A percentile compares a stretch with the other conserved stretches of the same genome.
phyloP scores from a whole-genome alignment of 2,113 vertebrate genomes.

The Gobiocypris rarus region DNA sequence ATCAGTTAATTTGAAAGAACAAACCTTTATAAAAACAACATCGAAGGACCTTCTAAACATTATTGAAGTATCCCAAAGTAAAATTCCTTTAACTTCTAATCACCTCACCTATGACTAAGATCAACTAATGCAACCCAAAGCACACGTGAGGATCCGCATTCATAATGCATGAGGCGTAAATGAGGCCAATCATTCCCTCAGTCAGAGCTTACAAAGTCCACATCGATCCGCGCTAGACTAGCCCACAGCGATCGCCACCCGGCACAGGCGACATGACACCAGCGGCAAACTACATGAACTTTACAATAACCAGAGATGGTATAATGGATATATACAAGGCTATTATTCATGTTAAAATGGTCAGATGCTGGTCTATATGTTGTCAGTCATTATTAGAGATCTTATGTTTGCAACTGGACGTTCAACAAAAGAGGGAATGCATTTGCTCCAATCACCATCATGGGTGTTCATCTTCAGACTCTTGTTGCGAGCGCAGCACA shows the following conservation, averaged over 20 bases:
- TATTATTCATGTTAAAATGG: neutral
- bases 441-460: no score
- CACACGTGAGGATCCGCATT: neutral
- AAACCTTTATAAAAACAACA: neutral
- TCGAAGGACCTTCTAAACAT: neutral
- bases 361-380: neutral
- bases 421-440: no score
- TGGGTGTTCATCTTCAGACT: no score
- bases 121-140: neutral
- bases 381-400: no score
- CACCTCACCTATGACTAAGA: neutral
- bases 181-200: neutral
- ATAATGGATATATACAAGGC: neutral
- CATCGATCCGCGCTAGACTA: neutral
- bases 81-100: neutral
- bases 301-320: neutral
- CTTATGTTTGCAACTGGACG: neutral
- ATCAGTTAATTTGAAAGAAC: neutral
- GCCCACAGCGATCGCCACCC: neutral
- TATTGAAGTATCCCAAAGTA: neutral
- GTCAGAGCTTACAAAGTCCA: neutral
- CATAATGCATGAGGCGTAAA: constrained; percentile 1
- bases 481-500: no score
- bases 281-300: neutral
- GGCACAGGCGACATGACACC: no score